Evolutionary conservation across 2,113 vertebrate genomes (phyloP).

Genomic region (Caretta caretta): DNA sequence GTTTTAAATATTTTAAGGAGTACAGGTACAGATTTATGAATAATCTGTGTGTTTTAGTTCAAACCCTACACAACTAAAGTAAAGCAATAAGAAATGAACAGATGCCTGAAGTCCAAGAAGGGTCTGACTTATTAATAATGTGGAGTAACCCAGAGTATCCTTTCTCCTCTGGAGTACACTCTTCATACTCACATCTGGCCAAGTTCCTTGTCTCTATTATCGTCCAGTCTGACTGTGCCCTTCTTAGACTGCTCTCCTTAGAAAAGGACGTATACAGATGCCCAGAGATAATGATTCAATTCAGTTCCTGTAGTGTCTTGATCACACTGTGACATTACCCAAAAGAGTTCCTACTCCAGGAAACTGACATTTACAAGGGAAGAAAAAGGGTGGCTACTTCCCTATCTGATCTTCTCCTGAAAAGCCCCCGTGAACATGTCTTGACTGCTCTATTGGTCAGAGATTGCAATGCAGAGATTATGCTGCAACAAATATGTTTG

Average conservation of each 20-base stretch:
- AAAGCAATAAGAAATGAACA: background rate
- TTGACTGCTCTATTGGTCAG: background rate
- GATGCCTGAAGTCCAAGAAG: background rate
- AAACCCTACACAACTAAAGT: background rate
- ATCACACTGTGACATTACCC: background rate
- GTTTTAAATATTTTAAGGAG: background rate
- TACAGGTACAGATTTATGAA: rapidly evolving
- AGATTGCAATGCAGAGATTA: background rate
- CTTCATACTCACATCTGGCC: background rate
- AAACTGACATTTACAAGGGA: background rate
- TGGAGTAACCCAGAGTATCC: background rate
- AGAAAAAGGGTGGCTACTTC: background rate
- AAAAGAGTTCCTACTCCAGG: background rate
- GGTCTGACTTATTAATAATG: background rate
- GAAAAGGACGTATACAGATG: background rate
- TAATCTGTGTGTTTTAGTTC: background rate
- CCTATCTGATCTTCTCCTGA: background rate
- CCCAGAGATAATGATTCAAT: background rate
- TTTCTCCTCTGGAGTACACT: background rate
- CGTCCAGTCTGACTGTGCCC: rapidly evolving
- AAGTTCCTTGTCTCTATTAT: background rate
- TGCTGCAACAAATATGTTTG: background rate
- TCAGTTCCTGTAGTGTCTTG: background rate
- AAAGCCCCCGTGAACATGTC: background rate
- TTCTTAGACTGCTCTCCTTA: background rate